phyloP scores from a whole-genome alignment of 2,113 vertebrate species.

The Notothenia rossii region DNA sequence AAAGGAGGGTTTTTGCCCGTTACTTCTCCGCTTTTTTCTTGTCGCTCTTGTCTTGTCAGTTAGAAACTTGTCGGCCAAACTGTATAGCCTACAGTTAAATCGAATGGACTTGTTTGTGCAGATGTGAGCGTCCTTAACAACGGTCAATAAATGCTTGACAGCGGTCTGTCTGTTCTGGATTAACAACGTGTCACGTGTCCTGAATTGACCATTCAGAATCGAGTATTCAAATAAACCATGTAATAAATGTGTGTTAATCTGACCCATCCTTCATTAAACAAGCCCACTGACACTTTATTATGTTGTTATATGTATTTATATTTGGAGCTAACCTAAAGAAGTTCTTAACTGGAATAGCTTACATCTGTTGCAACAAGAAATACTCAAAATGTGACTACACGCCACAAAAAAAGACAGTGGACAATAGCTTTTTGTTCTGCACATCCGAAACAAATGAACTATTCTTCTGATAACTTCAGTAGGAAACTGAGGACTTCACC shows the following conservation, averaged over 20 bases:
- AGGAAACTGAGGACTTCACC: neutral
- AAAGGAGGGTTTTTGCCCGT: too few species aligned
- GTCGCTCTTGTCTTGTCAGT: too few species aligned
- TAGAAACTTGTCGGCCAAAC: too few species aligned
- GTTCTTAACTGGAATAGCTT: neutral
- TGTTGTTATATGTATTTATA: neutral
- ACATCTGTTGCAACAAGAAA: neutral
- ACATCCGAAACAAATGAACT: conserved; percentile 28
- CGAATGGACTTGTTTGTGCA: too few species aligned
- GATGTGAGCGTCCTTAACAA: too few species aligned
- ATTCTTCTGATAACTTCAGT: conserved; percentile 26
- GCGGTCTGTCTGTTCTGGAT: too few species aligned
- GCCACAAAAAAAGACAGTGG: neutral
- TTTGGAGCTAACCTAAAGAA: neutral
- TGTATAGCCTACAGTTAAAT: too few species aligned
- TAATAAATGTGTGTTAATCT: neutral
- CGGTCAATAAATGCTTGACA: too few species aligned
- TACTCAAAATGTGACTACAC: neutral
- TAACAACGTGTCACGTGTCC: too few species aligned
- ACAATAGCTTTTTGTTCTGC: conserved; percentile 43
- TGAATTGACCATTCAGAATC: too few species aligned
- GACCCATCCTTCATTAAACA: neutral
- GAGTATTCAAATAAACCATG: too few species aligned
- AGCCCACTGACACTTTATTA: neutral
- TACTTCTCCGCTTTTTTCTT: too few species aligned